These are phyloP conservation scores for Lepidochrysops patricia DNA, from an alignment of 2,888 invertebrate genomes.

Conservation along the genomic window DNA sequence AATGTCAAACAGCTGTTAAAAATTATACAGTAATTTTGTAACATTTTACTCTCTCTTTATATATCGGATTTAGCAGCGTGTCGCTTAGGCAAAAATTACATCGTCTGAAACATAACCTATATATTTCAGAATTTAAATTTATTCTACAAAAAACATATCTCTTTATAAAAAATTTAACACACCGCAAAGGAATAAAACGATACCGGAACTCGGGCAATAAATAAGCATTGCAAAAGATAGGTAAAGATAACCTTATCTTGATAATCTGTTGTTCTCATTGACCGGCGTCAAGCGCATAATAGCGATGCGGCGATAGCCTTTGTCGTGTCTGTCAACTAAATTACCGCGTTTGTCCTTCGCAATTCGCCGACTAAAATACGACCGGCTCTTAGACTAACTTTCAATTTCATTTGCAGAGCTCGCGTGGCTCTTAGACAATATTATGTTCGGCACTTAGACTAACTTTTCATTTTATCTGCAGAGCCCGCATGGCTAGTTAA, in stretches of 20 bases:
- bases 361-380: constrained; percentile 58
- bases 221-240: constrained; percentile 15
- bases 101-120: too few species aligned
- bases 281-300: constrained; percentile 62
- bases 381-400: constrained; percentile 31
- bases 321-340: constrained; percentile 66
- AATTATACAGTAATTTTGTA: too few species aligned
- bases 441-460: background rate
- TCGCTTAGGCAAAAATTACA: too few species aligned
- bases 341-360: constrained; percentile 65
- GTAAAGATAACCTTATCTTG: constrained; percentile 37
- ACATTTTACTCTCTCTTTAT: too few species aligned
- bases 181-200: background rate
- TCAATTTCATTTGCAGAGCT: constrained; percentile 7
- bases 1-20: too few species aligned
- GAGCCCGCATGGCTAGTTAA: too few species aligned
- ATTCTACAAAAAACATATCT: background rate
- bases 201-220: constrained; percentile 18
- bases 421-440: background rate
- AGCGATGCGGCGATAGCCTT: constrained; percentile 66
- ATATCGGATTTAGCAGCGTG: too few species aligned
- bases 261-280: constrained; percentile 47
- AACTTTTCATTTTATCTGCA: background rate
- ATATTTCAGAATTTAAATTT: background rate
- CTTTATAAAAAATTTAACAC: background rate